These are phyloP conservation scores for Atherix ibis DNA, from an alignment of 2,888 invertebrate species.

Conservation along the genomic window DNA sequence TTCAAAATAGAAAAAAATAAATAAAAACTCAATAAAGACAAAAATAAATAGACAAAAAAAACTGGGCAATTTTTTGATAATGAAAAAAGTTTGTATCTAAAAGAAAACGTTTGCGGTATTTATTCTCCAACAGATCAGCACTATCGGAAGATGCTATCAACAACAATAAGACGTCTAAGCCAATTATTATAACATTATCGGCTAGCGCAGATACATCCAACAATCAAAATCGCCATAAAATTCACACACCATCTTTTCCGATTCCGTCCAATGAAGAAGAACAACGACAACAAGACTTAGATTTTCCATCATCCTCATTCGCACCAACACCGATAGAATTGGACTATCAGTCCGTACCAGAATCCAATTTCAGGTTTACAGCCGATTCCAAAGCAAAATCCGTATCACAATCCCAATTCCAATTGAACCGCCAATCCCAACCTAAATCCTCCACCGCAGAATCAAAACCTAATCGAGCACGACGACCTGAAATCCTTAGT, in stretches of 20 bases:
- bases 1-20: too few species aligned
- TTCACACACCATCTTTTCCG: constrained; percentile 20
- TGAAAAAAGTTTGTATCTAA: too few species aligned
- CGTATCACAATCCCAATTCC: constrained; percentile 16
- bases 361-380: too few species aligned
- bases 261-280: constrained; percentile 8
- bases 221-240: constrained; percentile 8
- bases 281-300: constrained; percentile 10
- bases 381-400: too few species aligned
- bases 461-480: constrained; percentile 8
- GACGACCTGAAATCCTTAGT: constrained; percentile 3
- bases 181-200: constrained; percentile 22
- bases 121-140: constrained; percentile 16
- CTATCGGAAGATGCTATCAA: constrained; percentile 16
- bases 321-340: too few species aligned
- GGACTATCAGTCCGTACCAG: too few species aligned
- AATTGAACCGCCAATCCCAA: constrained; percentile 7
- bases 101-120: constrained; percentile 1
- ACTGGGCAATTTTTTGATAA: too few species aligned
- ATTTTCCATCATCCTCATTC: too few species aligned
- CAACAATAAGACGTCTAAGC: constrained; percentile 21
- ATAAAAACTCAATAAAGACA: too few species aligned
- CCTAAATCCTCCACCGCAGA: constrained; percentile 5
- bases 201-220: constrained; percentile 20
- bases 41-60: too few species aligned